phyloP scores from a whole-genome alignment of 2,888 invertebrate genomes.

The Eristalis tenax region DNA sequence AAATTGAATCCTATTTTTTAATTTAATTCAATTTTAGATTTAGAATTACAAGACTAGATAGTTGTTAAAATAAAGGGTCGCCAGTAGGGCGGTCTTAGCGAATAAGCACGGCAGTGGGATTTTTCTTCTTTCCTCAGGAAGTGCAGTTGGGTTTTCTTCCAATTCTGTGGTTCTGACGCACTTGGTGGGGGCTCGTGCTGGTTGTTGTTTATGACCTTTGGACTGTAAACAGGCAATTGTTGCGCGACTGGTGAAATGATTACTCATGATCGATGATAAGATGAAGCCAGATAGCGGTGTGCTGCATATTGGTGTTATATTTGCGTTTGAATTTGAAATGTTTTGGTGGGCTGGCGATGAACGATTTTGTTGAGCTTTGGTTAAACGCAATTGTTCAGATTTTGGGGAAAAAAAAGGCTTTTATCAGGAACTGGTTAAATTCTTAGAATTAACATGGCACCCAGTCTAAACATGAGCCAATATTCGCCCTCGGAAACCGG shows the following conservation, averaged over 20 bases:
- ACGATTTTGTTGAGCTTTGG: too few relatives aligned
- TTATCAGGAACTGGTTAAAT: too few relatives aligned
- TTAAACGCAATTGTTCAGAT: too few relatives aligned
- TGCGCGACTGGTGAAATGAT: slow-evolving; percentile 21
- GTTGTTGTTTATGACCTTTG: slow-evolving; percentile 27
- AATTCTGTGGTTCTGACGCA: neutral
- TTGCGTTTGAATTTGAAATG: neutral
- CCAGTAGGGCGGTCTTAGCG: slow-evolving; percentile 7
- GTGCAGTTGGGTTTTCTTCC: neutral
- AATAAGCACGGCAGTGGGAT: neutral
- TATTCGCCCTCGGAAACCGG: too few relatives aligned
- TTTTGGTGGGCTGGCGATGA: neutral
- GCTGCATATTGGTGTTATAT: neutral
- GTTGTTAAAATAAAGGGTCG: slow-evolving; percentile 45
- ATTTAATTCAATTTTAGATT: slow-evolving; percentile 41
- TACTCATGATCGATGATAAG: neutral
- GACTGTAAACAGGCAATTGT: slow-evolving; percentile 1
- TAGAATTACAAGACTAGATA: slow-evolving; percentile 23
- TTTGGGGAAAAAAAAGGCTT: neutral
- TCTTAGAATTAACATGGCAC: too few relatives aligned
- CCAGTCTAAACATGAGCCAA: too few relatives aligned
- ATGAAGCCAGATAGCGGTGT: neutral
- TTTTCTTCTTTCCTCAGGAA: slow-evolving; percentile 12
- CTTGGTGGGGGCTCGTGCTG: neutral
- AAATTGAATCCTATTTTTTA: slow-evolving; percentile 34